These are phyloP conservation scores for Tetrax tetrax DNA, from an alignment of 2,113 vertebrate species.

Conservation along the genomic window DNA sequence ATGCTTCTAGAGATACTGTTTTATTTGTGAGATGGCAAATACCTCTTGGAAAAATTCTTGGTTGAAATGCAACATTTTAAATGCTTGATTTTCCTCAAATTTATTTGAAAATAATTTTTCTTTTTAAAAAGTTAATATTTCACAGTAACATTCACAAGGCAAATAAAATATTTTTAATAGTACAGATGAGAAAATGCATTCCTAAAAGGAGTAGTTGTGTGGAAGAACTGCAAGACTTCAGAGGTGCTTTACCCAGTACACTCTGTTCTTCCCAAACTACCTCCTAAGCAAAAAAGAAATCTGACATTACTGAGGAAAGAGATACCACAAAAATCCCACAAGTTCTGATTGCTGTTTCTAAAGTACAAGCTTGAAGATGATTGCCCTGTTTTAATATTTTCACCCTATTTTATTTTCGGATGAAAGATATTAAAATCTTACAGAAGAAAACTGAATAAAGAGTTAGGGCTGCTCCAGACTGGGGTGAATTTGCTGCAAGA, in stretches of 20 bases:
- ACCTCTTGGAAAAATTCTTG: not conserved
- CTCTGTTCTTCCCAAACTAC: not conserved
- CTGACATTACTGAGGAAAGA: not conserved
- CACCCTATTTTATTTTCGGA: not conserved
- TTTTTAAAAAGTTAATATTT: not conserved
- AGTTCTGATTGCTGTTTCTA: not conserved
- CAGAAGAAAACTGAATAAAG: not conserved
- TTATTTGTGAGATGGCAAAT: not conserved
- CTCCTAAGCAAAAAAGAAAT: not conserved
- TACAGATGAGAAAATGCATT: not conserved
- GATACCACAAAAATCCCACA: not conserved
- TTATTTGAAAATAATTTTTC: not conserved
- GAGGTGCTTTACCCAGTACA: not conserved
- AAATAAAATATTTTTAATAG: not conserved
- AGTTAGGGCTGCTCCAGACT: not conserved
- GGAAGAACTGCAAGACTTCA: not conserved
- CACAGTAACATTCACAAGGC: not conserved
- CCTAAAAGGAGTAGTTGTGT: not conserved
- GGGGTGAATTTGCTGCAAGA: not conserved
- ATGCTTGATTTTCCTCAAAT: not conserved
- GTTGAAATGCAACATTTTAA: not conserved
- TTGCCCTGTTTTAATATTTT: not conserved
- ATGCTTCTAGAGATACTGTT: not conserved
- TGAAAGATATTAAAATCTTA: not conserved
- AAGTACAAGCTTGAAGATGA: not conserved